Evolutionary conservation across 1,140 invertebrate genomes (phyloP).

Genomic region (Hylaeus anthracinus): DNA sequence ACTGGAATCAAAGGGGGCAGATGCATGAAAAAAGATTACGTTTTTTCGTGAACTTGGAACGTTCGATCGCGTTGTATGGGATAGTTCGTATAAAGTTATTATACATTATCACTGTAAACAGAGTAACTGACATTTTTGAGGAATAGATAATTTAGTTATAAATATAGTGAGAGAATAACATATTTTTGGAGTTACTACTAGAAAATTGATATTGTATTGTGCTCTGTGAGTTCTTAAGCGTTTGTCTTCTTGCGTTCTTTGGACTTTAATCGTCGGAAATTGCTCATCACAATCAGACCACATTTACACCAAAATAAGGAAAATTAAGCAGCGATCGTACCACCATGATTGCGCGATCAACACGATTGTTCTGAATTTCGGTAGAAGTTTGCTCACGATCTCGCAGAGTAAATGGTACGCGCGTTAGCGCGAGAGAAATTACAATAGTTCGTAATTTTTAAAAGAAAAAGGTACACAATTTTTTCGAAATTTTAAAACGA

Average conservation of each 20-base stretch:
- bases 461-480: not conserved
- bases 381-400: constrained; percentile 16
- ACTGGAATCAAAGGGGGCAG: constrained; percentile 24
- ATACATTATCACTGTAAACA: constrained; percentile 50
- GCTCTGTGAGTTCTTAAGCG: constrained; percentile 64
- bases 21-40: constrained; percentile 30
- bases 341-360: not conserved
- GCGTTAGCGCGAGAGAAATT: constrained; percentile 16
- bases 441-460: constrained; percentile 15
- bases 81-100: constrained; percentile 61
- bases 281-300: constrained; percentile 58
- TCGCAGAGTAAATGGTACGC: constrained; percentile 4
- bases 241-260: constrained; percentile 56
- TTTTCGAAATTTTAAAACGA: constrained; percentile 15
- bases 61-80: constrained; percentile 64
- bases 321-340: no score
- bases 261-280: constrained; percentile 46
- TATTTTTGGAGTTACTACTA: constrained; percentile 77
- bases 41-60: constrained; percentile 55
- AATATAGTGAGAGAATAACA: constrained; percentile 71
- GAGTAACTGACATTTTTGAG: constrained; percentile 54
- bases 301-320: constrained; percentile 41
- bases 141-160: constrained; percentile 67
- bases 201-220: constrained; percentile 64
- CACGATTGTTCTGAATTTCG: constrained; percentile 24